phyloP scores from a whole-genome alignment of 2,113 vertebrate genomes.

The Gymnocephalus cernua region DNA sequence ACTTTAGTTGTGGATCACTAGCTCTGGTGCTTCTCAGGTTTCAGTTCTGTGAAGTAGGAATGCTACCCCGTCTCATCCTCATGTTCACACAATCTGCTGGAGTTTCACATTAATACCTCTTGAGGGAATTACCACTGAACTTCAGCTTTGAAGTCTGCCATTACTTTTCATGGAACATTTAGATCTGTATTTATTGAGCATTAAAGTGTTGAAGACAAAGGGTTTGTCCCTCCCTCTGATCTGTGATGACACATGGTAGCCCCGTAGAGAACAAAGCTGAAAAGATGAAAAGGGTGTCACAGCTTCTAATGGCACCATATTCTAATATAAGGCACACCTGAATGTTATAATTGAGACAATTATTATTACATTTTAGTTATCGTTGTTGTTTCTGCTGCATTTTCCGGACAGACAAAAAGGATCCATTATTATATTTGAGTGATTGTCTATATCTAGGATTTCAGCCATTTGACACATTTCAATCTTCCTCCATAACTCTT shows the following conservation, averaged over 20 bases:
- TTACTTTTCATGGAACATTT: slow-evolving; percentile 17
- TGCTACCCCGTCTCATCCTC: neutral
- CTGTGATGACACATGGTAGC: slow-evolving; percentile 1
- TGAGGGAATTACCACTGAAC: slow-evolving; percentile 30
- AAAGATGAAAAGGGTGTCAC: neutral
- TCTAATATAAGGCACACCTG: neutral
- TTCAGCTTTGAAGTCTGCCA: slow-evolving; percentile 32
- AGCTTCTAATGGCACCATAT: neutral
- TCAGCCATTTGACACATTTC: neutral
- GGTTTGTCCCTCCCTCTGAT: slow-evolving; percentile 4
- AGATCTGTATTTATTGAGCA: slow-evolving; percentile 27
- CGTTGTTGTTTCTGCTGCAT: neutral
- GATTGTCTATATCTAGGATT: neutral
- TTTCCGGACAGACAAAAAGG: neutral
- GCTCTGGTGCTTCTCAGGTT: slow-evolving; percentile 47
- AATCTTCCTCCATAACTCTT: neutral
- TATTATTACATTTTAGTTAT: neutral
- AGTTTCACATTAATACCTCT: slow-evolving; percentile 39
- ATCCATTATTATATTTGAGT: neutral
- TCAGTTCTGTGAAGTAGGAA: slow-evolving; percentile 16
- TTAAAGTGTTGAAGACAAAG: slow-evolving; percentile 9
- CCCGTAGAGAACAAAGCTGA: neutral
- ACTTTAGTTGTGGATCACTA: slow-evolving; percentile 22
- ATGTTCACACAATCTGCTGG: slow-evolving; percentile 33
- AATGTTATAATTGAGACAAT: neutral